These are phyloP conservation scores for Trachurus trachurus DNA, from an alignment of 2,797 vertebrate genomes.

Conservation along the genomic window DNA sequence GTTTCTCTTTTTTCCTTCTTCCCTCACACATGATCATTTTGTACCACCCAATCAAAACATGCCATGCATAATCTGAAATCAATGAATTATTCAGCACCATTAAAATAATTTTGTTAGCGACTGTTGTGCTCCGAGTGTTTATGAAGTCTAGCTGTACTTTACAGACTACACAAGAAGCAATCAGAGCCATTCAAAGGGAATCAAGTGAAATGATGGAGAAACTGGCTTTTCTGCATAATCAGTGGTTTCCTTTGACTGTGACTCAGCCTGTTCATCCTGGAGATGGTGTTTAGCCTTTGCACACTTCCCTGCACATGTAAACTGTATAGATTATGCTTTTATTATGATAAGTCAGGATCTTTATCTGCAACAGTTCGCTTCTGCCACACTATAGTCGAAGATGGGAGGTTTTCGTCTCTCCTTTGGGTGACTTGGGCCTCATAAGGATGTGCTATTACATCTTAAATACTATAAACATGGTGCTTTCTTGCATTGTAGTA, in stretches of 20 bases:
- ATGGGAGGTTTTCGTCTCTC: conserved; percentile 18
- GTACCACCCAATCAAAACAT: conserved; percentile 67
- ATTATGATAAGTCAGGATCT: conserved; percentile 39
- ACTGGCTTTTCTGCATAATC: conserved; percentile 53
- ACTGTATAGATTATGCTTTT: conserved; percentile 41
- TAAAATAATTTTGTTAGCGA: conserved; percentile 70
- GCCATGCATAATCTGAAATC: conserved; percentile 56
- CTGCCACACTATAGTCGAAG: background rate
- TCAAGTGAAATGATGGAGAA: conserved; percentile 55
- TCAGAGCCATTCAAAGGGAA: conserved; percentile 67
- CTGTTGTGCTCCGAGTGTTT: conserved; percentile 72
- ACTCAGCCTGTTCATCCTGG: conserved; percentile 38
- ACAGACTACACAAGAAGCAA: conserved; percentile 66
- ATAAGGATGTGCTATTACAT: conserved; percentile 23
- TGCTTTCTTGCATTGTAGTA: background rate
- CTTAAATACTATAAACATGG: conserved; percentile 10
- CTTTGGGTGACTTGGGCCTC: conserved; percentile 37
- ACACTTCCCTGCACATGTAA: conserved; percentile 35
- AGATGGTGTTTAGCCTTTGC: conserved; percentile 40
- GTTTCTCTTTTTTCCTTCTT: background rate
- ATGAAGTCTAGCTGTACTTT: conserved; percentile 63
- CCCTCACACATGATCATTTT: conserved; percentile 33
- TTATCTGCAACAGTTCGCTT: conserved; percentile 17
- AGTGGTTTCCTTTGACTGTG: conserved; percentile 57
- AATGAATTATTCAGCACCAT: conserved; percentile 72